phyloP scores from a whole-genome alignment of 2,888 invertebrate genomes.

The Rapana venosa region DNA sequence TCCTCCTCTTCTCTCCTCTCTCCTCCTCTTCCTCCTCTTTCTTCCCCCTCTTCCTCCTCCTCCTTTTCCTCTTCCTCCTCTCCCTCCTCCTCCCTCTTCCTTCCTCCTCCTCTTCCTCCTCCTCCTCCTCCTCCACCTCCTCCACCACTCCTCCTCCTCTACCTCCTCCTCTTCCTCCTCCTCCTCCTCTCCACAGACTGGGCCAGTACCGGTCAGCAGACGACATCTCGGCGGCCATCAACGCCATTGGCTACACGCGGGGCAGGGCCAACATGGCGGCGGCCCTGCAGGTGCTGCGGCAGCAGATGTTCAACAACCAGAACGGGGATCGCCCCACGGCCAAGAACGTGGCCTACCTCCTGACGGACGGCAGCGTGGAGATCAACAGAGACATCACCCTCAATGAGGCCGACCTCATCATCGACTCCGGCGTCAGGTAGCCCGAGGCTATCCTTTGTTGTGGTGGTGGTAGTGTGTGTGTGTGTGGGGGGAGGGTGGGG shows the following conservation, averaged over 20 bases:
- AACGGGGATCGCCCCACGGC: conserved; percentile 67
- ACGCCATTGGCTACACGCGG: conserved; percentile 64
- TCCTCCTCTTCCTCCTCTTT: too few relatives aligned
- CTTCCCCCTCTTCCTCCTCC: too few relatives aligned
- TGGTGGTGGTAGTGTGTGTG: too few relatives aligned
- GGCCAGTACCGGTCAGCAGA: conserved; percentile 59
- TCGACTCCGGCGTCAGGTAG: conserved; percentile 64
- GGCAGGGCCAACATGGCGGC: conserved; percentile 73
- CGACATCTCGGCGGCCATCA: conserved; percentile 62
- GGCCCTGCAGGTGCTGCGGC: conserved; percentile 64
- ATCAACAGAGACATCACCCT: conserved; percentile 65
- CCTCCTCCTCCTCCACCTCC: too few relatives aligned
- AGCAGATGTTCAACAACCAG: conserved; percentile 64
- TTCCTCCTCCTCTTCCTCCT: too few relatives aligned
- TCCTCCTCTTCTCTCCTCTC: too few relatives aligned
- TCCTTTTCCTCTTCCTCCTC: too few relatives aligned
- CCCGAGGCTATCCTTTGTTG: too few relatives aligned
- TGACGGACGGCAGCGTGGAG: conserved; percentile 73
- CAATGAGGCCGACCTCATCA: conserved; percentile 70
- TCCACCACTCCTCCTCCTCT: too few relatives aligned
- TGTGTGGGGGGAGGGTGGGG: too few relatives aligned
- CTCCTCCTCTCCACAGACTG: conserved; percentile 55
- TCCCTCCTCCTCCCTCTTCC: too few relatives aligned
- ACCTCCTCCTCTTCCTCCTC: too few relatives aligned
- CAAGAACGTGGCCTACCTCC: conserved; percentile 70